A percentile compares a stretch with the other conserved stretches of the same genome.
These are phyloP conservation scores for Rhyacophila brunnea DNA, from an alignment of 1,140 invertebrate genomes.

Conservation along the genomic window DNA sequence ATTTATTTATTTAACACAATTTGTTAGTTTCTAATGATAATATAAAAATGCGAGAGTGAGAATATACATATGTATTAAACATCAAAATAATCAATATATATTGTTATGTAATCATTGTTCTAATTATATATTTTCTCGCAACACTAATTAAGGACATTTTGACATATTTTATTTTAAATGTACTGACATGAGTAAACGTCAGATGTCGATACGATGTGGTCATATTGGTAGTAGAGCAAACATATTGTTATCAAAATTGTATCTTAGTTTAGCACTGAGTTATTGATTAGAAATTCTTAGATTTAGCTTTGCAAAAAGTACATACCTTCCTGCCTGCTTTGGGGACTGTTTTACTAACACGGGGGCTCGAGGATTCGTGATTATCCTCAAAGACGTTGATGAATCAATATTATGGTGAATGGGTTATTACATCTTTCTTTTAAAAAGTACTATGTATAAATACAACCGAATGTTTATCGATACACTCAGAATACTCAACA, in stretches of 20 bases:
- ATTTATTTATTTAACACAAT: no score
- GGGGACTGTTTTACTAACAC: slow-evolving; percentile 38
- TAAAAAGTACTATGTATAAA: no score
- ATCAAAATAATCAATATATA: neutral
- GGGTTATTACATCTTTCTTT: neutral
- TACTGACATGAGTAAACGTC: neutral
- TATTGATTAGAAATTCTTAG: neutral
- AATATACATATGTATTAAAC: no score
- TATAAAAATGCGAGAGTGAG: neutral
- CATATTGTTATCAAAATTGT: neutral
- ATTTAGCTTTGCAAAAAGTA: slow-evolving; percentile 20
- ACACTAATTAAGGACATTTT: neutral
- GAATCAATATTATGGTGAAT: neutral
- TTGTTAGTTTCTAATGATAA: no score
- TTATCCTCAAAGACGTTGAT: neutral
- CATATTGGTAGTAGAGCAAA: neutral
- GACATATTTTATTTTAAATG: neutral
- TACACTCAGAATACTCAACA: no score
- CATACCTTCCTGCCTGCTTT: slow-evolving; percentile 56
- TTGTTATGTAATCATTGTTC: neutral
- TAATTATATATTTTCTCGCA: neutral
- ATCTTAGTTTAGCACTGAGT: slow-evolving; percentile 20
- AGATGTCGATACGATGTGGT: neutral
- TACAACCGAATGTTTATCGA: no score
- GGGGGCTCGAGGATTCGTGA: neutral